Base-by-base conservation (phyloP, 2,797 vertebrate species). In the Catharus ustulatus region DNA sequence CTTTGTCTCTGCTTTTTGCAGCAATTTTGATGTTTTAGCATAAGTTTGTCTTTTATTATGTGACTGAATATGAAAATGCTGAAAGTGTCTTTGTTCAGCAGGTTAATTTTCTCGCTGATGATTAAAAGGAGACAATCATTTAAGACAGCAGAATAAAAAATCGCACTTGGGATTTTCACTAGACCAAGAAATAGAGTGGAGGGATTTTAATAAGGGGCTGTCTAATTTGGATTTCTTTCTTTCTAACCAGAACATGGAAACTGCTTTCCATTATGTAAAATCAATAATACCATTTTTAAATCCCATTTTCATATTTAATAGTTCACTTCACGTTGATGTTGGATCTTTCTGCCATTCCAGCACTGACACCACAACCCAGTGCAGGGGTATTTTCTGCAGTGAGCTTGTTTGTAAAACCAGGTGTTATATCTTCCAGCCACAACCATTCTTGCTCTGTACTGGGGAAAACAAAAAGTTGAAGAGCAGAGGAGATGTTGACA, bases 141-240 rank as follows among this genome's bases (percentile, higher is more conserved):
- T 79, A 78, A 95, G 87, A 93, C 89, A 93, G 93, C 54, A 90
- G 92, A 93, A 97, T 88, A 92, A 97, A 93, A 95, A 95, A 94
- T 54, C 2, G 0, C 87, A 36, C 69, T 86, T 85, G 92, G 91
- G 91, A 94, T 81, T 95, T 91, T 93, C 84, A 90, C 54, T 89
- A 86, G 82, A 91, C 79, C 93, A 92, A 89, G 95, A 95, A 96
- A 95, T 86, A 78, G 52, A 89, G 84, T 51, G 26, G 68, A 91
- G 19, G 62, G 49, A 8, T 89, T 95, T 92, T 89, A 93, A 94
- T 92, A 92, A 87, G 26, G 36, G 69, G 76, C 64, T 93, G 86
- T 74, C 75, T 93, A 62, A 93, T 89, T 93, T 84, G 48, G 67
- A 76, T 90, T 89, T 74, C 59, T 93, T 75, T 94, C 54, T 81